A percentile compares a stretch with the other conserved stretches of the same genome.
These are phyloP conservation scores for Lucilia sericata DNA, from an alignment of 1,140 invertebrate genomes.

Conservation along the genomic window DNA sequence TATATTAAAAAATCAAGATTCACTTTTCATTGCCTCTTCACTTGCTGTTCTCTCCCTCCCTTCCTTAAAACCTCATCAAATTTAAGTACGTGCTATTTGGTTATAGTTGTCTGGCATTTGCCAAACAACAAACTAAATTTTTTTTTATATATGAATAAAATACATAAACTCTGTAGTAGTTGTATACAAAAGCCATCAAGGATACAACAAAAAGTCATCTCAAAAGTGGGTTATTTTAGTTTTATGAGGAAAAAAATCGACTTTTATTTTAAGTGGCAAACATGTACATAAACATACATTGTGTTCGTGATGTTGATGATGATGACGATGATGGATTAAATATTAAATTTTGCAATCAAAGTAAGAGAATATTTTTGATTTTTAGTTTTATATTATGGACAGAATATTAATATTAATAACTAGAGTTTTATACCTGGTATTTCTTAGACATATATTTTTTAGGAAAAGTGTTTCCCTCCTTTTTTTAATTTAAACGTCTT, in stretches of 20 bases:
- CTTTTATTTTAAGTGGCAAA: neutral
- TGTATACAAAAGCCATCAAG: neutral
- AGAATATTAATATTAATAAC: neutral
- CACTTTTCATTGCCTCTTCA: neutral
- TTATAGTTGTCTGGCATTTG: neutral
- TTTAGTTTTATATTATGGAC: neutral
- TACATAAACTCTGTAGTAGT: neutral
- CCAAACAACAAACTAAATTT: neutral
- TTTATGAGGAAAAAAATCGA: neutral
- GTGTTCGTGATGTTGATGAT: neutral
- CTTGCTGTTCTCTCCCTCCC: neutral
- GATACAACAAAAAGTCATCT: neutral
- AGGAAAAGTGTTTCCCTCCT: no score
- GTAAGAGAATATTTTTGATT: neutral
- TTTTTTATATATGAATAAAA: neutral
- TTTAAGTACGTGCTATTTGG: constrained; percentile 1
- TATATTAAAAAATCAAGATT: neutral
- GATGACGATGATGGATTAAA: neutral
- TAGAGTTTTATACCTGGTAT: no score
- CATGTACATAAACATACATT: neutral
- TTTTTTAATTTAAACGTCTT: no score
- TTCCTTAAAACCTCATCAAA: neutral
- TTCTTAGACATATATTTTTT: no score
- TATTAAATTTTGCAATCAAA: constrained; percentile 11
- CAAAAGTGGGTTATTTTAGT: constrained; percentile 2